Conservation (phyloP, 2,797 vertebrate species). For the Molossus molossus region DNA sequence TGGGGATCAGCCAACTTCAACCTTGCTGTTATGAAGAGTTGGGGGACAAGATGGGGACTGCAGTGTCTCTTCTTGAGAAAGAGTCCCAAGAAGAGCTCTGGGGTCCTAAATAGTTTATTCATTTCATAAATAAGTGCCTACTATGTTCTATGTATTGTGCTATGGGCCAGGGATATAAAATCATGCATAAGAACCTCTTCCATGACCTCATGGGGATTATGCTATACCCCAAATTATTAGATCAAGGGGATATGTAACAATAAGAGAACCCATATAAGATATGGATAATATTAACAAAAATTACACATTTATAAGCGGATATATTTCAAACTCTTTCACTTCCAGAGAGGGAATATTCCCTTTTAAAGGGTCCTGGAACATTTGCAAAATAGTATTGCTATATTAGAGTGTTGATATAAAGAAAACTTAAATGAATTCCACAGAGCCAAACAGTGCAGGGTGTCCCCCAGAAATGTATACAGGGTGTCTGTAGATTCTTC, state of each 20-base stretch:
- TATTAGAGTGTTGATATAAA: too few relatives aligned
- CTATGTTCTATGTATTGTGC: not conserved
- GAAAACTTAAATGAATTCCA: too few relatives aligned
- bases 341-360: too few relatives aligned
- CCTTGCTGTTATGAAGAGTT: not conserved
- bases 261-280: not conserved
- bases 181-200: not conserved
- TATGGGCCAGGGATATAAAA: not conserved
- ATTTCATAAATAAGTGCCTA: not conserved
- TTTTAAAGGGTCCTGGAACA: too few relatives aligned
- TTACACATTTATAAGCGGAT: not conserved
- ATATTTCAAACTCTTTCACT: not conserved
- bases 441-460: too few relatives aligned
- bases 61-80: constrained; percentile 1
- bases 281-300: constrained; percentile 1
- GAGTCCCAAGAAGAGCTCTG: not conserved
- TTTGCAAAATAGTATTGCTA: too few relatives aligned
- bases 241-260: not conserved
- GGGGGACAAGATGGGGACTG: not conserved
- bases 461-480: too few relatives aligned
- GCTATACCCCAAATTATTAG: not conserved
- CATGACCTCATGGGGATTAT: not conserved
- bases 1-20: not conserved
- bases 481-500: too few relatives aligned
- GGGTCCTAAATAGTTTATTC: not conserved